Evolutionary conservation across 2,113 vertebrate species (phyloP), one percentile per base, ranked within the genome.

Genomic region (Atherinomorus stipes): DNA sequence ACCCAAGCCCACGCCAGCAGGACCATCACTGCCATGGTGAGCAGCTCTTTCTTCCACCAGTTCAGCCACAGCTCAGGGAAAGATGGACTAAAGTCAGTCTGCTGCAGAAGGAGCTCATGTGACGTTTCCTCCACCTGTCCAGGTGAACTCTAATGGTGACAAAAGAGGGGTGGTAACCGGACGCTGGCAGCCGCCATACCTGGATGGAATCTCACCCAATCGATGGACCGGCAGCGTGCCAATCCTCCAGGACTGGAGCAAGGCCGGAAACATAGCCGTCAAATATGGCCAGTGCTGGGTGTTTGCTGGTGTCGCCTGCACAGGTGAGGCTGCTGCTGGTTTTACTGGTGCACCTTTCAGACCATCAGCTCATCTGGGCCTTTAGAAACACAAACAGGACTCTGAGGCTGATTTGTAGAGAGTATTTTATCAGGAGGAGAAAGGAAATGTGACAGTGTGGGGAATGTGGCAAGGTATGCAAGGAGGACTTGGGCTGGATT

Each of bases 21-120:
- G 85, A 93, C 89, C 2, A 76, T 96, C 85, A 94, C 93, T 0
- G 94, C 96, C 6, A 96, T 96, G 96, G 96, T 96, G 86, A 94
- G 69, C 1, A 71, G 12, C 54, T 64, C 37, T 65, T 53, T 31
- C 16, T 28, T 28, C 28, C 28, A 40, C 10, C 38, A 40, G 38
- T 40, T 40, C 12, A 40, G 2, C 3, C 9, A 40, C 38, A 40
- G 38, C 38, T 5, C 37, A 38, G 37, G 37, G 8, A 38, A 28
- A 28, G 3, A 28, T 28, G 28, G 28, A 28, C 6, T 28, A 28
- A 28, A 6, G 28, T 28, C 3, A 3, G 28, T 28, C 28, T 28
- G 28, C 28, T 28, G 6, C 28, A 28, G 28, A 28, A 28, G 28
- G n/a, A n/a, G 28, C 28, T 28, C 28, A 28, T 28, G 28, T 28